A percentile compares a stretch with the other conserved stretches of the same genome.
Evolutionary conservation across 2,113 vertebrate genomes (phyloP).

Genomic region (Abramis brama): DNA sequence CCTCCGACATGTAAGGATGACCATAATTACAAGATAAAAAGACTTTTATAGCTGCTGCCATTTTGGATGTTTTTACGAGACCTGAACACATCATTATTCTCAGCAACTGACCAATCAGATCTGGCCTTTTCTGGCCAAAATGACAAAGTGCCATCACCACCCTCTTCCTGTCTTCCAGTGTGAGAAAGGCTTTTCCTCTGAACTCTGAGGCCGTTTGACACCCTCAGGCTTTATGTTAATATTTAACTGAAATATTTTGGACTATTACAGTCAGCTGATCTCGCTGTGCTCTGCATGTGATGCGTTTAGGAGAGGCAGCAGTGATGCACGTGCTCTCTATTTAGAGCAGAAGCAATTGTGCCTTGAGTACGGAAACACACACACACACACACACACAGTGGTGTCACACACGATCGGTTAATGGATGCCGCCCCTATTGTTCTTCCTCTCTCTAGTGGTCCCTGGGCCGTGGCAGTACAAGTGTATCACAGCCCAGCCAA

Average conservation of each 20-base stretch:
- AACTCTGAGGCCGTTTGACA: background rate
- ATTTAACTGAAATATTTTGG: background rate
- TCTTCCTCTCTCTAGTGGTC: too few relatives aligned
- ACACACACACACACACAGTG: background rate
- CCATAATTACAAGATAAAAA: too few relatives aligned
- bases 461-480: too few relatives aligned
- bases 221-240: background rate
- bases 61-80: too few relatives aligned
- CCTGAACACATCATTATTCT: background rate
- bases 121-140: background rate
- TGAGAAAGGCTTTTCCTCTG: background rate
- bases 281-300: background rate
- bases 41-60: too few relatives aligned
- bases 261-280: background rate
- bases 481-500: too few relatives aligned
- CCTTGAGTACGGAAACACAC: background rate
- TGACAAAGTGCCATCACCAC: background rate
- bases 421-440: too few relatives aligned
- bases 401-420: background rate
- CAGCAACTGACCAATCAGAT: constrained; percentile 2
- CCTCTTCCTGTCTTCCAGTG: background rate
- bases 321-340: background rate
- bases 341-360: constrained; percentile 22
- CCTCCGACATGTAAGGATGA: background rate
- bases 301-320: background rate